These are phyloP conservation scores for Isurus oxyrinchus DNA, from an alignment of 2,113 vertebrate species.

Conservation along the genomic window DNA sequence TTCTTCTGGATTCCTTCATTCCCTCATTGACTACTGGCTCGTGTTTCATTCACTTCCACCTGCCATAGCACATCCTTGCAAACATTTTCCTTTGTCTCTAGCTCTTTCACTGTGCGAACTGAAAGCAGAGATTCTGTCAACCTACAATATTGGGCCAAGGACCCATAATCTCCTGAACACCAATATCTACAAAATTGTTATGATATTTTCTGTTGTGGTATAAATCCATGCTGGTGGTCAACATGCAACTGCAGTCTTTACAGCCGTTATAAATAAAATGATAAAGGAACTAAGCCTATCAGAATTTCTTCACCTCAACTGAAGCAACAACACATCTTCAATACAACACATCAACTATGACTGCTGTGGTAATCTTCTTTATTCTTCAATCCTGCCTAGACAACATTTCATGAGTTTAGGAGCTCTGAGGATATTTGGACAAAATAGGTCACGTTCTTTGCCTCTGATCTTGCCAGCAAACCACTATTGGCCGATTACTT, in stretches of 20 bases:
- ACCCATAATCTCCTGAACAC: not conserved
- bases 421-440: too few species aligned
- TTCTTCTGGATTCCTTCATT: not conserved
- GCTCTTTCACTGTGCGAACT: not conserved
- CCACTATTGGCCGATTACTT: not conserved
- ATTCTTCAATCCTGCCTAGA: not conserved
- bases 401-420: too few species aligned
- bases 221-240: not conserved
- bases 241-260: not conserved
- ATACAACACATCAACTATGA: not conserved
- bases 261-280: not conserved
- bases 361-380: not conserved
- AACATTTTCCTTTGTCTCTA: not conserved
- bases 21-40: not conserved
- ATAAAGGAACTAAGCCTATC: not conserved
- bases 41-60: not conserved
- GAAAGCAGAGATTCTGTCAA: not conserved
- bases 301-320: not conserved
- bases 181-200: not conserved
- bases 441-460: not conserved
- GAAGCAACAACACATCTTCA: not conserved
- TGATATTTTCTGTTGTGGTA: not conserved
- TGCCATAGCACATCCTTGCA: not conserved
- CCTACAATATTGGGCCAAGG: not conserved
- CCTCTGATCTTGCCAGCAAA: not conserved